Percentiles rank a stretch among this genome's conserved stretches.
phyloP scores from a whole-genome alignment of 2,888 invertebrate species.

The Tachina grossa region DNA sequence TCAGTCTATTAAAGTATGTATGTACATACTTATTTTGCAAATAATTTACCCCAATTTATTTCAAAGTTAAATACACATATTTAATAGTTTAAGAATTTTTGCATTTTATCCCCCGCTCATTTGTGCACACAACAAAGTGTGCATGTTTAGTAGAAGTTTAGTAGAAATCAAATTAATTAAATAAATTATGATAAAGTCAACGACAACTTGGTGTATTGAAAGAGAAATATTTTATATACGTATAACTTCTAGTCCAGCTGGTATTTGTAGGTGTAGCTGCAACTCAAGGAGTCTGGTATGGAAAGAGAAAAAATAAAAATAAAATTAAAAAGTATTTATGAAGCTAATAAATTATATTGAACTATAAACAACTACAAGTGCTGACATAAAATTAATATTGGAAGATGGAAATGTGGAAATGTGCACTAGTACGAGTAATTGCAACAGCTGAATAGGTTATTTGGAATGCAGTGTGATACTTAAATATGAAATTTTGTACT shows the following conservation, averaged over 20 bases:
- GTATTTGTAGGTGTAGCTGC: constrained; percentile 25
- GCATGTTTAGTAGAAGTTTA: constrained; percentile 57
- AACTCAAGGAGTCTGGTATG: constrained; percentile 44
- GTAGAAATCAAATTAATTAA: constrained; percentile 70
- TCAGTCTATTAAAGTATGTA: not conserved
- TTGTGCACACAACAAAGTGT: constrained; percentile 25
- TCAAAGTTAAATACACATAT: constrained; percentile 18
- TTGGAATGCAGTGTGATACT: constrained; percentile 26
- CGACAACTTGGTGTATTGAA: constrained; percentile 66
- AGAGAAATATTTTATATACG: constrained; percentile 51
- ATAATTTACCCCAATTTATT: constrained; percentile 52
- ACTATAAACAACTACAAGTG: constrained; percentile 59
- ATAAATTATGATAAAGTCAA: constrained; percentile 68
- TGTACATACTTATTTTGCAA: not conserved
- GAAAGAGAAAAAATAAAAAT: constrained; percentile 1
- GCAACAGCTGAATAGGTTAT: constrained; percentile 47
- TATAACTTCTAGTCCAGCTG: constrained; percentile 37
- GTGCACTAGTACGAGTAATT: constrained; percentile 7
- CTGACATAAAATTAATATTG: constrained; percentile 37
- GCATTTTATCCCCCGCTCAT: not conserved
- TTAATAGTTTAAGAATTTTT: not conserved
- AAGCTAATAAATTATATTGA: constrained; percentile 64
- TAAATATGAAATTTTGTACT: not conserved
- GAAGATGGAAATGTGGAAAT: not conserved
- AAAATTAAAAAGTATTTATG: constrained; percentile 57